phyloP scores from a whole-genome alignment of 2,888 invertebrate species.

The Lymantria monacha region DNA sequence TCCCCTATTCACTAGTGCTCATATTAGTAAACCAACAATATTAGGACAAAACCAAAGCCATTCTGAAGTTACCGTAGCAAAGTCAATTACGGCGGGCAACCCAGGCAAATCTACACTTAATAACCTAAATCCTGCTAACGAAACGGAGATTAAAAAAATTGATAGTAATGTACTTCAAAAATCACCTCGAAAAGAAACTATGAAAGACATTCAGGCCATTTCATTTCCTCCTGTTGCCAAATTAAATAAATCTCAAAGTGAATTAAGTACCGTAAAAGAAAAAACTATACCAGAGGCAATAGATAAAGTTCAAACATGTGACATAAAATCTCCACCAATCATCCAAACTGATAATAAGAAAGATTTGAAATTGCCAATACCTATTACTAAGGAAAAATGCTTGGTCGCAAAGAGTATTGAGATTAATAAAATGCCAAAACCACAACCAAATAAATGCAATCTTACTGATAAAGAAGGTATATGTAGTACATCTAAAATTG shows the following conservation, averaged over 20 bases:
- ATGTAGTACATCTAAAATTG: slow-evolving; percentile 18
- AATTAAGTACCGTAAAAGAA: background rate
- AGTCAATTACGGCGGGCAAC: slow-evolving; percentile 3
- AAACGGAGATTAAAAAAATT: background rate
- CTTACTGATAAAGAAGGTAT: slow-evolving; percentile 14
- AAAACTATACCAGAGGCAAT: background rate
- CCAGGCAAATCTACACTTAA: background rate
- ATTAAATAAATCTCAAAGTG: background rate
- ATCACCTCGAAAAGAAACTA: slow-evolving; percentile 6
- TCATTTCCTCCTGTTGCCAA: slow-evolving; percentile 4
- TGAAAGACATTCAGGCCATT: slow-evolving; percentile 3
- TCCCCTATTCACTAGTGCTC: background rate
- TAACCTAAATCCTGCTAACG: slow-evolving; percentile 3
- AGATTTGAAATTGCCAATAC: slow-evolving; percentile 6
- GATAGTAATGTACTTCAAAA: slow-evolving; percentile 3
- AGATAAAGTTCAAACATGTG: background rate
- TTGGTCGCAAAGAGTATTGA: slow-evolving; percentile 7
- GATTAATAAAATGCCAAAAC: slow-evolving; percentile 17
- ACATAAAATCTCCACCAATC: background rate
- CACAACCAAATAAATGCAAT: slow-evolving; percentile 16
- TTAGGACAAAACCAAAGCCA: background rate
- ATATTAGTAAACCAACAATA: slow-evolving; percentile 1
- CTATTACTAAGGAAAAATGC: slow-evolving; percentile 3
- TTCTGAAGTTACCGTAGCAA: background rate
- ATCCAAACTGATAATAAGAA: slow-evolving; percentile 4